phyloP scores from a whole-genome alignment of 2,113 vertebrate genomes.

The Macquaria ambigua region DNA sequence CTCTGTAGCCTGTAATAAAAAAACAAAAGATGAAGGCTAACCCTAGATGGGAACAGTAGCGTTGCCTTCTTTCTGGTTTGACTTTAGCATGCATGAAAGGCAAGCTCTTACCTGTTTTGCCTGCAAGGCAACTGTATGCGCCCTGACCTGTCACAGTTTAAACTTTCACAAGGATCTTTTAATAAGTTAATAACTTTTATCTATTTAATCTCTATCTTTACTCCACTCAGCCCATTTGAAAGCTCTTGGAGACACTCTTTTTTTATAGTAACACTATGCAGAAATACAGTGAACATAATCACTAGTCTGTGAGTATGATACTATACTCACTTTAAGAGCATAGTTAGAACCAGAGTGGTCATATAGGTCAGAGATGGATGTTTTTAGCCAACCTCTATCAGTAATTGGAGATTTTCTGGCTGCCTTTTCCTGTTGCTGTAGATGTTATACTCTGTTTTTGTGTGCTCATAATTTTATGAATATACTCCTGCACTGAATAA shows the following conservation, averaged over 20 bases:
- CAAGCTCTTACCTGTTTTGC: slow-evolving; percentile 6
- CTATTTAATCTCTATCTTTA: background rate
- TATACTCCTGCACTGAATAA: slow-evolving; percentile 35
- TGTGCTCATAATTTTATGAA: slow-evolving; percentile 34
- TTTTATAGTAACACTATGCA: background rate
- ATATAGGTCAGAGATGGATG: background rate
- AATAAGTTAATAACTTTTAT: background rate
- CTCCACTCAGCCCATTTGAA: background rate
- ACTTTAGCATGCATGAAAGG: background rate
- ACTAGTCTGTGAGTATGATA: background rate
- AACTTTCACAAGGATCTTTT: background rate
- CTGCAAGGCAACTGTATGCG: background rate
- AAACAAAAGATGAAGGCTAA: background rate
- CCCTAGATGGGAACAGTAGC: background rate
- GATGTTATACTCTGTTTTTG: slow-evolving; percentile 22
- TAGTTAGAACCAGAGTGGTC: background rate
- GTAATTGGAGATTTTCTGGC: background rate
- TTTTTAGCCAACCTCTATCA: background rate
- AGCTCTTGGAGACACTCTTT: background rate
- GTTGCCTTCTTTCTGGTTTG: background rate
- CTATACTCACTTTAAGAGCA: background rate
- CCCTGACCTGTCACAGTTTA: background rate
- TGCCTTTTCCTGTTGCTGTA: slow-evolving; percentile 9
- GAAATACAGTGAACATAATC: background rate
- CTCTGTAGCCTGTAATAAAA: background rate